Percentiles rank a stretch among this genome's conserved stretches.
Conservation (phyloP, 2,888 invertebrate species). For the Thalpophila matura region DNA sequence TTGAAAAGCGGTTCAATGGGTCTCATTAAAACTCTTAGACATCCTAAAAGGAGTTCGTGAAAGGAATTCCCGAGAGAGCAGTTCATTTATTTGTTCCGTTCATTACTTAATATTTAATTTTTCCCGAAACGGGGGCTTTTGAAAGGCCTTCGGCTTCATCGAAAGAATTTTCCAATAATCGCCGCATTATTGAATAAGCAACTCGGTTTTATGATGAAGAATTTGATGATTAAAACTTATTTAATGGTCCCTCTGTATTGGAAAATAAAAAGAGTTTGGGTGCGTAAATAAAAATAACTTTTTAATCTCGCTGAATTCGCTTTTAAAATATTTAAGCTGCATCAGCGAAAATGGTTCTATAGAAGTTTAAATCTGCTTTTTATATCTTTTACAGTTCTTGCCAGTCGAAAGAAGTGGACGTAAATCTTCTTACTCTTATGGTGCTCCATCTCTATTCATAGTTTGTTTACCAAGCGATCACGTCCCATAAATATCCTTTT, state of each 20-base stretch:
- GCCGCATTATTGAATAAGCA: conserved; percentile 79
- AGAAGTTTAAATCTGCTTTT: neutral
- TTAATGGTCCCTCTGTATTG: conserved; percentile 46
- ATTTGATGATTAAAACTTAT: conserved; percentile 79
- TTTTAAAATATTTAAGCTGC: neutral
- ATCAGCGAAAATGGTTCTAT: neutral
- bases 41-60: conserved; percentile 77
- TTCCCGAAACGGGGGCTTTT: conserved; percentile 61
- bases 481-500: neutral
- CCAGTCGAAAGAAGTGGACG: neutral
- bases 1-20: conserved; percentile 82
- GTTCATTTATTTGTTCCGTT: conserved; percentile 83
- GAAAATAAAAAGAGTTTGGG: conserved; percentile 44
- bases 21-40: conserved; percentile 85
- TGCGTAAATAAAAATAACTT: conserved; percentile 34
- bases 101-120: conserved; percentile 82
- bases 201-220: conserved; percentile 76
- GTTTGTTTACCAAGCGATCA: neutral
- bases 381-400: neutral
- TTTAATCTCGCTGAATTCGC: neutral
- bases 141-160: conserved; percentile 66
- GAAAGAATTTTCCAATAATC: conserved; percentile 83
- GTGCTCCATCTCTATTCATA: neutral
- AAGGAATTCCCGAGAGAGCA: conserved; percentile 74
- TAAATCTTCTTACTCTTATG: neutral